Evolutionary conservation across 2,888 invertebrate genomes (phyloP).

Genomic region (Sphaeridia pumilis): DNA sequence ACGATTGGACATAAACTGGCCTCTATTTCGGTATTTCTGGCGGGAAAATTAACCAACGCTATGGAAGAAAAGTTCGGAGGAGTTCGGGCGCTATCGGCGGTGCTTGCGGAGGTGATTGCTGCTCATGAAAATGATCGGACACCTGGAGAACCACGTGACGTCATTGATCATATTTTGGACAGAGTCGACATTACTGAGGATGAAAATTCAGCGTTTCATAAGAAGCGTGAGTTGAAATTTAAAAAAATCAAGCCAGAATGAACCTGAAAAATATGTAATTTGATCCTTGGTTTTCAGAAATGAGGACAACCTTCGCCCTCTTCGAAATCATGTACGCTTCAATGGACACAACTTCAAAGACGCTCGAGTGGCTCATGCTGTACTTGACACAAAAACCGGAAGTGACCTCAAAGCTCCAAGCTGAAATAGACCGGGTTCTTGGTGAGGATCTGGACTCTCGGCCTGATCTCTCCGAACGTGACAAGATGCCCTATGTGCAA

Average conservation of each 20-base stretch:
- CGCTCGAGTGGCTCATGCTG: background rate
- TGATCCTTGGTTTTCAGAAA: too few relatives aligned
- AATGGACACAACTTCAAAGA: background rate
- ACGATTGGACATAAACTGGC: too few relatives aligned
- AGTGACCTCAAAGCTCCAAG: background rate
- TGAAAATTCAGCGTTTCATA: background rate
- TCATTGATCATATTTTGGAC: background rate
- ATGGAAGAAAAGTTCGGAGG: too few relatives aligned
- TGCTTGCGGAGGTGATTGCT: too few relatives aligned
- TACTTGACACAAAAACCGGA: background rate
- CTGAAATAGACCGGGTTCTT: background rate
- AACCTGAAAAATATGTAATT: too few relatives aligned
- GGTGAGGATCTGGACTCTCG: background rate
- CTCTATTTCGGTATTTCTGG: too few relatives aligned
- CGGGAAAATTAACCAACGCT: constrained; percentile 4
- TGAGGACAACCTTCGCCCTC: too few relatives aligned
- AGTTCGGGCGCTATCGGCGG: too few relatives aligned
- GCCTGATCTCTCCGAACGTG: background rate
- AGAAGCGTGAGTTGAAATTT: background rate
- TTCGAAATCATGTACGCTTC: background rate
- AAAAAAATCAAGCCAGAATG: too few relatives aligned
- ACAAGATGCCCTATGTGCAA: background rate
- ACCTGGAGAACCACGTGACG: background rate
- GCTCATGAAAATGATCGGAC: background rate
- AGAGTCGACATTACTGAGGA: background rate